Conservation (phyloP, 2,797 vertebrate species). For the Tragelaphus eurycerus region DNA sequence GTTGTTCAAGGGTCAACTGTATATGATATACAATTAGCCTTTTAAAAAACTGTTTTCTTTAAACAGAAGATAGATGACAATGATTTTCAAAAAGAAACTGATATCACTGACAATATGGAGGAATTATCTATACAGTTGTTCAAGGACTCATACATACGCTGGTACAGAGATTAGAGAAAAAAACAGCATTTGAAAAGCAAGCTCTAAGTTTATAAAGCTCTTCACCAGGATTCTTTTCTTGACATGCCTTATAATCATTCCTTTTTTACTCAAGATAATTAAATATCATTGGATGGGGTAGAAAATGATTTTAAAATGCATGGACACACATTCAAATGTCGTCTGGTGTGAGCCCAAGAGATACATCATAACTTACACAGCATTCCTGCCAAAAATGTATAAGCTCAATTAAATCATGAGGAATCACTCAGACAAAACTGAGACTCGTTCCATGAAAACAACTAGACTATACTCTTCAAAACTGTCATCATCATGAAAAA, state of each 20-base stretch:
- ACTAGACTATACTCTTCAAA: background rate
- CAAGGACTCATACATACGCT: background rate
- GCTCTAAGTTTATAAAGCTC: background rate
- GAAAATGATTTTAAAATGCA: conserved; percentile 9
- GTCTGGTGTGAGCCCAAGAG: background rate
- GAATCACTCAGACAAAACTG: background rate
- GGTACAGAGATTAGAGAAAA: background rate
- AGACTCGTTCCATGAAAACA: background rate
- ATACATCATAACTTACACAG: background rate
- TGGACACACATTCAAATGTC: background rate
- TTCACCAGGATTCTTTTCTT: background rate
- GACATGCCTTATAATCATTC: background rate
- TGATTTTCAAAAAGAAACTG: conserved; percentile 31
- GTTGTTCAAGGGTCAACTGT: background rate
- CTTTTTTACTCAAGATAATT: background rate
- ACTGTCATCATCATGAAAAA: background rate
- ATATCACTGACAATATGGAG: background rate
- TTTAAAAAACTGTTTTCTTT: background rate
- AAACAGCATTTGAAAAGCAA: background rate
- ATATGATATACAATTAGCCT: background rate
- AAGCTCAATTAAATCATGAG: background rate
- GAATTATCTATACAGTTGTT: background rate
- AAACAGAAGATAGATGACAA: background rate
- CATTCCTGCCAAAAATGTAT: background rate
- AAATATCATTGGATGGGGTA: background rate